These are phyloP conservation scores for Calidris pygmaea DNA, from an alignment of 2,113 vertebrate species.

Conservation along the genomic window DNA sequence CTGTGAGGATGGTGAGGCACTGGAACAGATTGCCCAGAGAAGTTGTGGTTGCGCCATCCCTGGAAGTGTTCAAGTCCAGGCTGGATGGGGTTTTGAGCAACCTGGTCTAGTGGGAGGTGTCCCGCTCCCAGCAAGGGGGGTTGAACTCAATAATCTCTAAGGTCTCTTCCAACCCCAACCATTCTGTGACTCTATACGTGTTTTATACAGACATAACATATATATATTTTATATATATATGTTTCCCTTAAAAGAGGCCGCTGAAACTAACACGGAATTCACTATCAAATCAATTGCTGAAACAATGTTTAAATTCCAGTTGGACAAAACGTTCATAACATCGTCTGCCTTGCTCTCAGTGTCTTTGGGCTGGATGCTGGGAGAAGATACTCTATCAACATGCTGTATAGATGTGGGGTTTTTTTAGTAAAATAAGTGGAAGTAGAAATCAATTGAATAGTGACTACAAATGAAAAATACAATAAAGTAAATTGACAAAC, in stretches of 20 bases:
- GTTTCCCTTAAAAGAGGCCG: background rate
- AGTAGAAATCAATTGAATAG: background rate
- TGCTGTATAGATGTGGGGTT: accelerated
- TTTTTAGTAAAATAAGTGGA: background rate
- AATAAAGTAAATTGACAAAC: background rate
- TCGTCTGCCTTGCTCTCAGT: background rate
- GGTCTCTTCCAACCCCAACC: too few relatives aligned
- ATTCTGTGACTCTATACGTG: too few relatives aligned
- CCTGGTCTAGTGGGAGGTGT: too few relatives aligned
- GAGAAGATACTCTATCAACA: background rate
- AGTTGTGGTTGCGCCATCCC: too few relatives aligned
- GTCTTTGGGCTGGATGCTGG: background rate
- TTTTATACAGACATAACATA: background rate
- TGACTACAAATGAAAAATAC: background rate
- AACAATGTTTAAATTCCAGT: background rate
- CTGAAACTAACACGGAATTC: background rate
- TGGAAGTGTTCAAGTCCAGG: too few relatives aligned
- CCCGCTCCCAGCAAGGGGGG: too few relatives aligned
- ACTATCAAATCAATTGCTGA: background rate
- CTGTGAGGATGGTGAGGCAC: too few relatives aligned
- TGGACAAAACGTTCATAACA: background rate
- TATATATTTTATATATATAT: background rate
- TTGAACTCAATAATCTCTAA: too few relatives aligned
- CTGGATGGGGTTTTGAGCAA: too few relatives aligned
- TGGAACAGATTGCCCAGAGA: too few relatives aligned